phyloP scores from a whole-genome alignment of 2,113 vertebrate species.

The Epinephelus fuscoguttatus region DNA sequence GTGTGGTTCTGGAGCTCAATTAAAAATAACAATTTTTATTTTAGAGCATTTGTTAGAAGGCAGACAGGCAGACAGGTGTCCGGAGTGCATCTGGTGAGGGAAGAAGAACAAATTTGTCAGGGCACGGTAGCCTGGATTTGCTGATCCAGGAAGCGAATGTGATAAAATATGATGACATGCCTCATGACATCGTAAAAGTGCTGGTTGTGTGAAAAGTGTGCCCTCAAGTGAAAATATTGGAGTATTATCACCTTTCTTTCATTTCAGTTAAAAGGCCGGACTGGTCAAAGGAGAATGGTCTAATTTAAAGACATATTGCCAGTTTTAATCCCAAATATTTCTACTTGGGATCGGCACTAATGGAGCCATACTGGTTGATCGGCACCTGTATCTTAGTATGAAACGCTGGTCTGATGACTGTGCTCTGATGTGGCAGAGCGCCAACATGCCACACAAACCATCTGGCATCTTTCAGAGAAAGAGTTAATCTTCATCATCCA shows the following conservation, averaged over 20 bases:
- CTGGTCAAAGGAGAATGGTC: not conserved
- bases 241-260: not conserved
- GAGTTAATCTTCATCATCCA: slow-evolving; percentile 36
- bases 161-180: too few relatives aligned
- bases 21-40: not conserved
- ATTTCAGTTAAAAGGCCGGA: not conserved
- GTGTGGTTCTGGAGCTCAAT: not conserved
- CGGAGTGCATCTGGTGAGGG: not conserved
- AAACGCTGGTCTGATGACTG: slow-evolving; percentile 10
- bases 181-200: too few relatives aligned
- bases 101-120: not conserved
- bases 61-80: not conserved
- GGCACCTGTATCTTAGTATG: slow-evolving; percentile 13
- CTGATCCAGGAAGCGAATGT: not conserved
- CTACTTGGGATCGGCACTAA: not conserved
- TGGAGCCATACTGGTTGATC: slow-evolving; percentile 5
- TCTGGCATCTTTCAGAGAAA: slow-evolving; percentile 44
- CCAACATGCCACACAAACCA: slow-evolving; percentile 45
- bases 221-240: too few relatives aligned
- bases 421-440: slow-evolving; percentile 12
- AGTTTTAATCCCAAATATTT: not conserved
- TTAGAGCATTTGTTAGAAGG: not conserved
- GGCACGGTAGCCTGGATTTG: not conserved
- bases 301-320: not conserved
- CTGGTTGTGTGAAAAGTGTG: too few relatives aligned